Evolutionary conservation across 2,113 vertebrate species (phyloP), one percentile per base, ranked within the genome.

Genomic region (Calidris pugnax): DNA sequence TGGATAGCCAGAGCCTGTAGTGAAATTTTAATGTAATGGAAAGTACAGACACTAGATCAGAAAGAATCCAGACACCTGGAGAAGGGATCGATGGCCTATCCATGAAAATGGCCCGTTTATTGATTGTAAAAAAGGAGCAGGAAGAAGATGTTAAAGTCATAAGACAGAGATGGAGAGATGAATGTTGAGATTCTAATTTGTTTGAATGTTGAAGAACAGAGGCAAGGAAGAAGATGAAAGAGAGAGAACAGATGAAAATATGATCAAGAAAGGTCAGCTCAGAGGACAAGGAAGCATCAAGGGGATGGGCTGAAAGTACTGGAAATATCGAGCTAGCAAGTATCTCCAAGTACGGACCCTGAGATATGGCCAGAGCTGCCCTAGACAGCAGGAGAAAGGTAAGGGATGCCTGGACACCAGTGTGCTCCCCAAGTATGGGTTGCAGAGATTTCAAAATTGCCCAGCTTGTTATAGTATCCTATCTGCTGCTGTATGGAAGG

Each of bases 31-130:
- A 63, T 35, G 48, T 77, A 88, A 88, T 37, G 39, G 33, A 94
- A 91, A 92, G 72, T 41, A 86, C 89, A 93, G 91, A 62, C 66
- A 63, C 48, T 48, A 91, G 84, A 94, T 89, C 48, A 96, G 91
- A 96, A 97, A 93, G 80, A 85, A 95, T 37, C 75, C 78, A 69
- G 77, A 48, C 81, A 93, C 60, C 41, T 81, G 84, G 63, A 91
- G 67, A 94, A 93, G 57, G 41, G 75, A 91, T 91, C 92, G 88
- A 87, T 91, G 93, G 63, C 41, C 57, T 83, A 74, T 83, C 82
- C 37, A 91, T 79, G 69, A 87, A 94, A 95, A 95, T 69, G 32
- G 20, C 39, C 53, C 30, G 14, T 43, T 69, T 87, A 93, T 67
- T 91, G 90, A 82, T 87, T 73, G 81, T 43, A 76, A 89, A 92